Evolutionary conservation across 2,888 invertebrate genomes (phyloP).

Genomic region (Macrophya alboannulata): DNA sequence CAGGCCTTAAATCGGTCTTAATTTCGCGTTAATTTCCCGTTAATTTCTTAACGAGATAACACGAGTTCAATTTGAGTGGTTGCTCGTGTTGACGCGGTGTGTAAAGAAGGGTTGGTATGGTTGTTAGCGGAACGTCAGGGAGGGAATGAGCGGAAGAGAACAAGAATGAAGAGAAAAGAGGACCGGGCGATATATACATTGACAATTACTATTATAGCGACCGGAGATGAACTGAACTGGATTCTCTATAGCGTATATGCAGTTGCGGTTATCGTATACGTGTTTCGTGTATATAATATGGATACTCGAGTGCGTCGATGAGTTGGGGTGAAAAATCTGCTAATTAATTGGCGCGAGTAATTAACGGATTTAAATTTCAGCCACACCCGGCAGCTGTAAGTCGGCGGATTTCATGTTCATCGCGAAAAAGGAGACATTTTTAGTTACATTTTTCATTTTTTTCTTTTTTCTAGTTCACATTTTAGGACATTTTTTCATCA

Average conservation of each 20-base stretch:
- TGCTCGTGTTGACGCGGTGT: neutral
- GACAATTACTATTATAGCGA: neutral
- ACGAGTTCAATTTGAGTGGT: constrained; percentile 7
- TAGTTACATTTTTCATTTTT: neutral
- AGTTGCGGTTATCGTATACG: too few relatives aligned
- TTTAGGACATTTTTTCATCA: too few relatives aligned
- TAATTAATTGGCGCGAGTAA: constrained; percentile 4
- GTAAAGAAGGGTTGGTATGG: neutral
- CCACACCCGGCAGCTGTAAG: neutral
- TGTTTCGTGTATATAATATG: neutral
- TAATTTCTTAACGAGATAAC: constrained; percentile 36
- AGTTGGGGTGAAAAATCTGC: neutral
- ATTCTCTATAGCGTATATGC: neutral
- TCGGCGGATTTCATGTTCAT: neutral
- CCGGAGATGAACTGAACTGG: neutral
- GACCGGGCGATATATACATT: neutral
- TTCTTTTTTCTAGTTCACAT: too few relatives aligned
- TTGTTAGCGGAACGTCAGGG: neutral
- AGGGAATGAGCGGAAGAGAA: neutral
- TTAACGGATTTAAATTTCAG: neutral
- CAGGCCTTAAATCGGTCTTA: constrained; percentile 28
- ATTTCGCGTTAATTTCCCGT: constrained; percentile 25
- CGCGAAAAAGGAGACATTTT: neutral
- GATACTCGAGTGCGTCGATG: neutral
- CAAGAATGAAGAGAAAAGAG: neutral